Base-by-base conservation (phyloP, 2,888 invertebrate species). In the Napeogenes inachia region DNA sequence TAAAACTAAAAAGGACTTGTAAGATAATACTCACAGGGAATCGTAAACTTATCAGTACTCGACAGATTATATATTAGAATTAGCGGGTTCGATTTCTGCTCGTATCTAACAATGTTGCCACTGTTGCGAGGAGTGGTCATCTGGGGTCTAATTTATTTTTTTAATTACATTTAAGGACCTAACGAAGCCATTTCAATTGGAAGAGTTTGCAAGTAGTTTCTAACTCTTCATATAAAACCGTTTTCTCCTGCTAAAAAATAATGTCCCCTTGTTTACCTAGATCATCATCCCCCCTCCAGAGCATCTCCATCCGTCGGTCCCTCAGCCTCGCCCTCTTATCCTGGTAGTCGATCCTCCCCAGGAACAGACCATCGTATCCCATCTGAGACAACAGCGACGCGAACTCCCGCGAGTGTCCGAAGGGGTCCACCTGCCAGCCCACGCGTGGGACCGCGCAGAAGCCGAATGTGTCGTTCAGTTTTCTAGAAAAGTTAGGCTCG, bases 381-480 rank as follows among this genome's bases (percentile, higher is more conserved):
- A 98, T 94, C 79, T 94, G 94, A 0, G 96, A 92, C 45, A 96
- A 93, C 0, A 95, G 82, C 0, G 94, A 94, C 0, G 97, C 97
- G 90, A 96, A 95, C 84, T 97, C 97, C 4, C 96, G 87, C 0
- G 97, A 95, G 74, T 97, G 97, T 0, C 97, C 97, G 74, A 97
- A 97, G 0, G 96, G 96, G 77, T 97, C 97, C 45, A 95, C 94
- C 75, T 95, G 96, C 96, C 96, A 96, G 0, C 93, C 96, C 8
- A 95, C 92, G 61, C 91, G 92, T 0, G 97, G 96, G 4, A 92
- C 84, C 0, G 93, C 96, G 75, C 96, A 96, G 0, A 87, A 80
- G 0, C 95, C 95, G 73, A 95, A 94, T 0, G 94, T 93, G 6
- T 94, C 92, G 70, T 94, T 88, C 69, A 93, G 93, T 71, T 89